Evolutionary conservation across 1,140 invertebrate genomes (phyloP).

Genomic region (Drosophila parabipectinata): DNA sequence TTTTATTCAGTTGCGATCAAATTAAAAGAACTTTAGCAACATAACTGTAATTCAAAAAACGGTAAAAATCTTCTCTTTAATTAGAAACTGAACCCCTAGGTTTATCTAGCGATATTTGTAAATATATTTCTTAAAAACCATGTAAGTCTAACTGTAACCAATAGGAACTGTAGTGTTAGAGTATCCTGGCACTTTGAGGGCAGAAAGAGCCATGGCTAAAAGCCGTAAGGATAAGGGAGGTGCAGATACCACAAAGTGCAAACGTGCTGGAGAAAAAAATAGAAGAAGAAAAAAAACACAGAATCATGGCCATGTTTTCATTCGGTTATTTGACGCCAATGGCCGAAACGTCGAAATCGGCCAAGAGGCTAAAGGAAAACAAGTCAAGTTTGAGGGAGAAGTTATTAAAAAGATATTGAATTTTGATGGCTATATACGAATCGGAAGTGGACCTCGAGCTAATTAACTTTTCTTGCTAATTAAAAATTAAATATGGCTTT

Average conservation of each 20-base stretch:
- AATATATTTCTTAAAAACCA: no score
- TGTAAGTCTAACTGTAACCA: not conserved
- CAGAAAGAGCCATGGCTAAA: not conserved
- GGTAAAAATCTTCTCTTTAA: no score
- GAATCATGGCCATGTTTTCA: slow-evolving; percentile 29
- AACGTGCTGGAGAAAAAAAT: not conserved
- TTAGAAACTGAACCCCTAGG: no score
- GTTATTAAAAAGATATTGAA: not conserved
- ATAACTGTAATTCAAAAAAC: no score
- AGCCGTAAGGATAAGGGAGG: not conserved
- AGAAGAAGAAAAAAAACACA: not conserved
- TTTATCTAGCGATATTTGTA: no score
- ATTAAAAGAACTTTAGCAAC: no score
- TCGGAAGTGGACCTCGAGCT: no score
- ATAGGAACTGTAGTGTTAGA: not conserved
- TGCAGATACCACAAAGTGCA: not conserved
- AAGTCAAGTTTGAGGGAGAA: slow-evolving; percentile 14
- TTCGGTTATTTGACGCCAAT: slow-evolving; percentile 41
- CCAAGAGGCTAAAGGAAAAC: not conserved
- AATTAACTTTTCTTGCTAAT: not conserved
- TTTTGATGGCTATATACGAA: no score
- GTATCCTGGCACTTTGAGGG: not conserved
- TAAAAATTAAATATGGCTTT: not conserved
- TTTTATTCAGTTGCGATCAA: no score
- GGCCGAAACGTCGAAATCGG: slow-evolving; percentile 7